Base-by-base conservation (phyloP, 2,888 invertebrate genomes). In the Catocala nupta region DNA sequence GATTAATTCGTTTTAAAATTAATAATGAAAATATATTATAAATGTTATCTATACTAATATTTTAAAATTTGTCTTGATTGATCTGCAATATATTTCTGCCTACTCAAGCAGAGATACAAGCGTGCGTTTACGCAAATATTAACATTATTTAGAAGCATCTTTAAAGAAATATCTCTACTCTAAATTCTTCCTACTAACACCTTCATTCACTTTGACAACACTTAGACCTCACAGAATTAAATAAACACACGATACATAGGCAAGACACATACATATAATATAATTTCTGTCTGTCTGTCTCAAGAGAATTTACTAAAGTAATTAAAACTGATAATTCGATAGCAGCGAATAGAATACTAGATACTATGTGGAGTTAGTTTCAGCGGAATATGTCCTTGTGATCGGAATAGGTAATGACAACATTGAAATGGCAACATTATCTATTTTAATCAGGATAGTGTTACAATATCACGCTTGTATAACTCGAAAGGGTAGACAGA, bases 241-340 rank as follows among this genome's bases (percentile, higher is more conserved):
- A 39, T 56, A 48, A 50, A 57, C 50, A 56, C 25, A 25, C 1
- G 25, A 25, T 25, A 25, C 25, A 13, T 55, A 16, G 11, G 34
- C 34, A n/a, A 51, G 11, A 51, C 12, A 53, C 43, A 43, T 34
- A 12, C 10, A 47, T 25, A 43, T 55, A 55, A 55, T 51, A 33
- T 45, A 44, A 63, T 63, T 44, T 43, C 43, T 25, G 43, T 53
- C 44, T 52, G 54, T 44, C 43, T 57, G 53, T 54, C 49, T 53
- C 44, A 68, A 65, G 60, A 63, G 69, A 70, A 62, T 71, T 55
- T 56, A 58, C 59, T 77, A 75, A 82, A 73, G 60, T 73, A 80
- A 81, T 82, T 77, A 75, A 60, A 75, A 76, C 70, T 69, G 65
- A 63, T 72, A 78, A 74, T 65, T 67, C 62, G 69, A 76, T 71